phyloP scores from a whole-genome alignment of 2,797 vertebrate species.

The Vespertilio murinus region DNA sequence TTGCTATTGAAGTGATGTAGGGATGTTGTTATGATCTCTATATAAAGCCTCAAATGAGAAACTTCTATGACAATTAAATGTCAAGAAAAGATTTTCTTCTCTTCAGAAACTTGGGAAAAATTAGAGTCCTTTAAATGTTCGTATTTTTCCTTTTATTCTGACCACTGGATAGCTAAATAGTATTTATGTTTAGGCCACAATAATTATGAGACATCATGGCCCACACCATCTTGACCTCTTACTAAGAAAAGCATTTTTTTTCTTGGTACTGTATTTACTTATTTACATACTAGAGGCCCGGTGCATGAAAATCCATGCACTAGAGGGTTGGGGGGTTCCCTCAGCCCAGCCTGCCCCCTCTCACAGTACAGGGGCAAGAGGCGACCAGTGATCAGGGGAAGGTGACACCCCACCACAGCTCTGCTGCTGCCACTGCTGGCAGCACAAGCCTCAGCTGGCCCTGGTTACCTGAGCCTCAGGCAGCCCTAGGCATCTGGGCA shows the following conservation, averaged over 20 bases:
- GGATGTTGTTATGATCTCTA: neutral
- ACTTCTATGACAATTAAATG: conserved; percentile 13
- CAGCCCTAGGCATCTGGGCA: too few relatives aligned
- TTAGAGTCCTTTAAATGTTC: neutral
- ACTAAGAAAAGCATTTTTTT: neutral
- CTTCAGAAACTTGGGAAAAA: neutral
- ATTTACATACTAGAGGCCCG: neutral
- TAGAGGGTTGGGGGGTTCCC: too few relatives aligned
- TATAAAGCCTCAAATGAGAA: neutral
- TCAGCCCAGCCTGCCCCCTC: too few relatives aligned
- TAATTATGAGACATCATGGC: neutral
- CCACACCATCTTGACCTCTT: neutral
- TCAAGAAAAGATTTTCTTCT: neutral
- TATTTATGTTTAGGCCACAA: neutral
- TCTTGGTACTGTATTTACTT: neutral
- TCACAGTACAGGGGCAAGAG: too few relatives aligned
- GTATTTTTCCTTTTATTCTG: neutral
- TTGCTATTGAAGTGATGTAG: neutral
- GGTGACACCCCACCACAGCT: too few relatives aligned
- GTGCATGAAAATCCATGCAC: too few relatives aligned
- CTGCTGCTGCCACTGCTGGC: too few relatives aligned
- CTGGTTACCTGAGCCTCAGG: too few relatives aligned
- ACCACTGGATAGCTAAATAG: neutral
- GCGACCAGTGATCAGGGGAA: too few relatives aligned
- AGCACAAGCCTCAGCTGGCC: too few relatives aligned